Percentiles rank a stretch among this genome's conserved stretches.
Conservation (phyloP, 1,140 invertebrate genomes). For the Steinernema feltiae region DNA sequence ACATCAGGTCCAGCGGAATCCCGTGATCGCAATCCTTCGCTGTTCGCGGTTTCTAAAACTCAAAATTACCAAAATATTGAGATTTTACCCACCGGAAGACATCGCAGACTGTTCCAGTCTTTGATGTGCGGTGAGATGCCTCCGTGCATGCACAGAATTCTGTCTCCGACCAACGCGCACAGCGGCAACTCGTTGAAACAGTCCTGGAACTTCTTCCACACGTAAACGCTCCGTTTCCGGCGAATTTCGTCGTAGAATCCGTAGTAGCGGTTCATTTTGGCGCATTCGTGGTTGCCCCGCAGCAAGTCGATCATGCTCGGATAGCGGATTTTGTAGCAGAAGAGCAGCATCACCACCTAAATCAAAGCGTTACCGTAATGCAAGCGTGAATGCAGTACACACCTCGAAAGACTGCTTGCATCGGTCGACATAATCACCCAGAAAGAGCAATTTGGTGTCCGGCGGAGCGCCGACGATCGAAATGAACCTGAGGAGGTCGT, state of each 20-base stretch:
- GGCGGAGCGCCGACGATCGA: constrained; percentile 76
- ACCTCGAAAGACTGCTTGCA: constrained; percentile 72
- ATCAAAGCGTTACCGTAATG: background rate
- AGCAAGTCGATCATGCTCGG: constrained; percentile 67
- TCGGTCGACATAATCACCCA: constrained; percentile 83
- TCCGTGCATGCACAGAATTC: constrained; percentile 77
- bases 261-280: constrained; percentile 63
- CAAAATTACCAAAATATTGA: background rate
- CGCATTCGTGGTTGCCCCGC: constrained; percentile 67
- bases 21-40: constrained; percentile 21
- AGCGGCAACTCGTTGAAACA: constrained; percentile 49
- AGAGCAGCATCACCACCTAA: constrained; percentile 44
- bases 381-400: constrained; percentile 59
- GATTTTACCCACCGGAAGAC: constrained; percentile 4
- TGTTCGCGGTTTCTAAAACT: background rate
- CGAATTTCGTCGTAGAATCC: constrained; percentile 37
- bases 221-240: constrained; percentile 16
- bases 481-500: constrained; percentile 60
- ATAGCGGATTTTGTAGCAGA: constrained; percentile 60
- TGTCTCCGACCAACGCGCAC: constrained; percentile 78
- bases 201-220: constrained; percentile 56
- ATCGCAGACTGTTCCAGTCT: constrained; percentile 58
- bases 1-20: constrained; percentile 31
- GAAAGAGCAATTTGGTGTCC: constrained; percentile 96
- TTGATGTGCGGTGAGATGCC: constrained; percentile 71